phyloP scores from a whole-genome alignment of 2,888 invertebrate species.

The Pecten maximus region DNA sequence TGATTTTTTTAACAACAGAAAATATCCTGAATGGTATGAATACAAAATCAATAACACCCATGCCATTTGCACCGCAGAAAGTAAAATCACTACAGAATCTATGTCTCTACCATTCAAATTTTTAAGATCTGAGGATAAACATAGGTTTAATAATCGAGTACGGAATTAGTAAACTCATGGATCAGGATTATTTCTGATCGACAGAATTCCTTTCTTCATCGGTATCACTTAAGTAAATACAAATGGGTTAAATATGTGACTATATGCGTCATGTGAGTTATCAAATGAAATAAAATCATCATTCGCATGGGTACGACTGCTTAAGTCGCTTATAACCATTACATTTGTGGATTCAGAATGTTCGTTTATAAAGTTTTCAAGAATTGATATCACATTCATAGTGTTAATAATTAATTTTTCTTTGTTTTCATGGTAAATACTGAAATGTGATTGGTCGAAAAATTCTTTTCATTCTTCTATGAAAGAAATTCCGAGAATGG shows the following conservation, averaged over 20 bases:
- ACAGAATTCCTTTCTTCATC: background rate
- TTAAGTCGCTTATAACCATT: background rate
- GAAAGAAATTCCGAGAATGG: too few relatives aligned
- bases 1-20: too few relatives aligned
- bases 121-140: background rate
- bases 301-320: background rate
- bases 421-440: too few relatives aligned
- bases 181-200: background rate
- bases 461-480: too few relatives aligned
- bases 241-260: background rate
- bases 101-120: background rate
- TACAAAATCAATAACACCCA: too few relatives aligned
- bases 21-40: background rate
- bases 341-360: background rate
- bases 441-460: too few relatives aligned
- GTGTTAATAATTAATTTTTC: too few relatives aligned
- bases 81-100: too few relatives aligned
- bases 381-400: too few relatives aligned
- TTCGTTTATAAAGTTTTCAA: too few relatives aligned
- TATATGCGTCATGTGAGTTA: background rate
- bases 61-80: too few relatives aligned
- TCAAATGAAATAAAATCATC: background rate
- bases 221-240: background rate
- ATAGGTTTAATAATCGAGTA: background rate
- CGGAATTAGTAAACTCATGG: background rate